These are phyloP conservation scores for Notocelia uddmanniana DNA, from an alignment of 2,888 invertebrate species.

Conservation along the genomic window DNA sequence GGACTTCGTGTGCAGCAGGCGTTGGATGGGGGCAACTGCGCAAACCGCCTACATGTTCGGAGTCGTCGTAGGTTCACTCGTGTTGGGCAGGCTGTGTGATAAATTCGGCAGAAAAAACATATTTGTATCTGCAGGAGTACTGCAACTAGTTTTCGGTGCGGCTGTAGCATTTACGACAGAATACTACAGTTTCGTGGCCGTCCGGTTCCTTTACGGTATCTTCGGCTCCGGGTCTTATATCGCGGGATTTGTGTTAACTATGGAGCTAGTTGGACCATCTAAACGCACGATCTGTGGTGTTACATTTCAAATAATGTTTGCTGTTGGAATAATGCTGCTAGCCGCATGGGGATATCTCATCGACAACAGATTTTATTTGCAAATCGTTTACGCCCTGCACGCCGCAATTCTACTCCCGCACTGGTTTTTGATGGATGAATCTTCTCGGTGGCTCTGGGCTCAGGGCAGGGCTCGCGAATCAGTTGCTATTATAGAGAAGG, in stretches of 20 bases:
- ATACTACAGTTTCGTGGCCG: constrained; percentile 88
- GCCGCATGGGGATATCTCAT: constrained; percentile 93
- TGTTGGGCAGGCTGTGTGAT: constrained; percentile 92
- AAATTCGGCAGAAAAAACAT: constrained; percentile 92
- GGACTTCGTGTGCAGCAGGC: constrained; percentile 91
- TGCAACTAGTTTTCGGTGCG: constrained; percentile 89
- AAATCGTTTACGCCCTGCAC: constrained; percentile 92
- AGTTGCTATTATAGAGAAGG: constrained; percentile 90
- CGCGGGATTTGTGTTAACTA: constrained; percentile 89
- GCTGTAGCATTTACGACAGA: constrained; percentile 92
- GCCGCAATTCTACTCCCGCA: constrained; percentile 90
- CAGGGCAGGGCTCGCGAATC: constrained; percentile 92
- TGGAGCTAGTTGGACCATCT: constrained; percentile 93
- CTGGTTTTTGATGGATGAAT: constrained; percentile 95
- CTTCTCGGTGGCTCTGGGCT: constrained; percentile 95
- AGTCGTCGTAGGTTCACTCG: constrained; percentile 92
- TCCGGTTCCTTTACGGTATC: constrained; percentile 91
- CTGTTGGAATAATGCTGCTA: constrained; percentile 92
- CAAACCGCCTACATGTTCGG: constrained; percentile 94
- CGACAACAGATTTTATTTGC: constrained; percentile 90
- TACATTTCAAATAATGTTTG: constrained; percentile 92
- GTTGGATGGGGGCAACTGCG: constrained; percentile 93
- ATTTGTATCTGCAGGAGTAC: constrained; percentile 90
- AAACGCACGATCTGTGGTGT: constrained; percentile 93
- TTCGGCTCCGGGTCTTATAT: constrained; percentile 93